phyloP scores from a whole-genome alignment of 2,888 invertebrate species.

The Pammene aurita region DNA sequence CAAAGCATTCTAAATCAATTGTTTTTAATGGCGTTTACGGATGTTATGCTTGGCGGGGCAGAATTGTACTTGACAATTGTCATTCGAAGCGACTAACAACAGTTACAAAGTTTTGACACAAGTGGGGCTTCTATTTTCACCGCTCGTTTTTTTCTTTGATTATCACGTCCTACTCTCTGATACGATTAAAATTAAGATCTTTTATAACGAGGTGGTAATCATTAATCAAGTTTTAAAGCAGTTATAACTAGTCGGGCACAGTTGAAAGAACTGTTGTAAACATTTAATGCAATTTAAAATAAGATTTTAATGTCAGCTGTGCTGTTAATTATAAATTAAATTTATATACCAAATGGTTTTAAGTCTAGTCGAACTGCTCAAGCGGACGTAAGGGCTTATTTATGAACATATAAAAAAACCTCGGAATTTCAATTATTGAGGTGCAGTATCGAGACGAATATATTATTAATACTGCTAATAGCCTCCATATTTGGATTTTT shows the following conservation, averaged over 20 bases:
- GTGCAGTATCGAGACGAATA: constrained; percentile 15
- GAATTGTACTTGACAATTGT: too few species aligned
- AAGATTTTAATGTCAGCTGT: constrained; percentile 31
- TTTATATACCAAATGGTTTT: constrained; percentile 63
- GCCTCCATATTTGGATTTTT: background rate
- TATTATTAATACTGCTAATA: background rate
- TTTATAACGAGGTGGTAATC: too few species aligned
- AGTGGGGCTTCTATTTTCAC: too few species aligned
- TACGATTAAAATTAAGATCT: too few species aligned
- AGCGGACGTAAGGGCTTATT: constrained; percentile 48
- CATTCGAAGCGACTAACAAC: too few species aligned
- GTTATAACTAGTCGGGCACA: constrained; percentile 50
- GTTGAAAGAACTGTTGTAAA: constrained; percentile 36
- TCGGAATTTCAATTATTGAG: constrained; percentile 47
- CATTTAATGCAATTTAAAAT: constrained; percentile 24
- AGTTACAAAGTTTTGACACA: too few species aligned
- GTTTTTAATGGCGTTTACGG: too few species aligned
- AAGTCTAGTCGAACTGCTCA: constrained; percentile 70
- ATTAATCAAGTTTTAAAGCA: constrained; percentile 43
- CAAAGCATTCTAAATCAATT: too few species aligned
- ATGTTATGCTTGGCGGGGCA: too few species aligned
- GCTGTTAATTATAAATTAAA: constrained; percentile 19
- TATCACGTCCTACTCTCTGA: too few species aligned
- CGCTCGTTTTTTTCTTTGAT: too few species aligned
- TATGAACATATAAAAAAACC: constrained; percentile 44